These are phyloP conservation scores for Lophius piscatorius DNA, from an alignment of 2,113 vertebrate species.

Conservation along the genomic window DNA sequence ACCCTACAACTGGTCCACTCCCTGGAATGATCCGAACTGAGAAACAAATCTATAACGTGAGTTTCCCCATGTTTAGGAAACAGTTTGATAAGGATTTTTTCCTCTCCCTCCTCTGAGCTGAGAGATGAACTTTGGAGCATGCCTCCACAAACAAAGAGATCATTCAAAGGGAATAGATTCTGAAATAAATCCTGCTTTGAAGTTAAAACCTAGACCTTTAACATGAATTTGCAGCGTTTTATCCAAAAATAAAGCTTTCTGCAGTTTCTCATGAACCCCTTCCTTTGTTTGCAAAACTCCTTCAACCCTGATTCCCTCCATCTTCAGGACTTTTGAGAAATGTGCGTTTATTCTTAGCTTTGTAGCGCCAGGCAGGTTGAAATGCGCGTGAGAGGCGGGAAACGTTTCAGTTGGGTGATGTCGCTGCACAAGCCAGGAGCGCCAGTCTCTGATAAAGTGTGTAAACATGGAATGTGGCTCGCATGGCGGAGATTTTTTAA, in stretches of 20 bases:
- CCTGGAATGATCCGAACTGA: conserved; percentile 30
- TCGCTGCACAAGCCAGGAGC: too few relatives aligned
- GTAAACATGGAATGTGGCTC: background rate
- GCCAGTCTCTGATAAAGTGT: conserved; percentile 22
- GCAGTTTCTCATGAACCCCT: too few relatives aligned
- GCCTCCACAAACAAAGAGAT: conserved; percentile 55
- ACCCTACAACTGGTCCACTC: conserved; percentile 63
- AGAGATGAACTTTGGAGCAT: conserved; percentile 5
- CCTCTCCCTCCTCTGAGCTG: background rate
- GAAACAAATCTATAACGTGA: conserved; percentile 9
- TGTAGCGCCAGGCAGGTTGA: conserved; percentile 45
- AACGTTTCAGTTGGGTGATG: too few relatives aligned
- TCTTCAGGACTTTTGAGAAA: conserved; percentile 44
- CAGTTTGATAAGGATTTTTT: background rate
- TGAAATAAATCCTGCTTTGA: background rate
- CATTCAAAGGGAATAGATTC: background rate
- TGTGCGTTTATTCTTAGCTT: conserved; percentile 57
- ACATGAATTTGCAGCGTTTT: too few relatives aligned
- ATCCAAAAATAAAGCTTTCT: too few relatives aligned
- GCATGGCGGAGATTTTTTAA: conserved; percentile 1
- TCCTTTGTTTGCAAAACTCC: conserved; percentile 17
- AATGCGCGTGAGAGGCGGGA: conserved; percentile 41
- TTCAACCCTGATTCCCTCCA: conserved; percentile 34
- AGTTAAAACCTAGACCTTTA: background rate
- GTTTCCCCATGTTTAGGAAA: background rate